A percentile compares a stretch with the other conserved stretches of the same genome.
phyloP scores from a whole-genome alignment of 2,888 invertebrate species.

The Brachyopa scutellaris region DNA sequence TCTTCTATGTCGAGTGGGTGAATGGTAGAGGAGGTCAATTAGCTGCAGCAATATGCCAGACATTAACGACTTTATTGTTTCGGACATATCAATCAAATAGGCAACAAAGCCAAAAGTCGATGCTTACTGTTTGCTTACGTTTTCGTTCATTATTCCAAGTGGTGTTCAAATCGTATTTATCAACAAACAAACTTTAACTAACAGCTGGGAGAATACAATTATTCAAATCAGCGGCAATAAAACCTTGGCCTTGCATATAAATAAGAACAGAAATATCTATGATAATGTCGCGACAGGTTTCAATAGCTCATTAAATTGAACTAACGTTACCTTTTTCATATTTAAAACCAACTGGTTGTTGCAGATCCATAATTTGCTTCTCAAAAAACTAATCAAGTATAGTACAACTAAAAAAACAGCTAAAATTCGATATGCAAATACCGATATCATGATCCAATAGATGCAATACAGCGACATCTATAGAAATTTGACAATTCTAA shows the following conservation, averaged over 20 bases:
- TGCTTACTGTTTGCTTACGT: background rate
- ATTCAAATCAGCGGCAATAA: background rate
- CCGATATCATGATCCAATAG: background rate
- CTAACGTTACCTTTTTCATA: constrained; percentile 17
- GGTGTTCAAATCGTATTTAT: background rate
- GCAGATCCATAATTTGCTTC: background rate
- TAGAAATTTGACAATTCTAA: constrained; percentile 4
- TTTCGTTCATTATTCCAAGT: background rate
- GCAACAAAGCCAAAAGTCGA: too few species aligned
- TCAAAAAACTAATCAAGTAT: constrained; percentile 12
- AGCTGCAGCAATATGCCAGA: too few species aligned
- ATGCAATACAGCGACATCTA: constrained; percentile 19
- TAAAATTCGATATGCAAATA: constrained; percentile 14
- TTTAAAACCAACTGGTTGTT: background rate
- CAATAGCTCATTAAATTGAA: constrained; percentile 7
- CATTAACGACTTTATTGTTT: too few species aligned
- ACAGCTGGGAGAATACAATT: background rate
- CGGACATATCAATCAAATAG: background rate
- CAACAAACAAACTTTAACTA: background rate
- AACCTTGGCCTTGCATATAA: background rate
- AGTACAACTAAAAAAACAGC: background rate
- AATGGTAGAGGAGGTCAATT: too few species aligned
- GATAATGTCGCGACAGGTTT: background rate
- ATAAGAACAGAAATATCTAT: background rate
- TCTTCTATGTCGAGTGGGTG: too few species aligned